Evolutionary conservation across 2,888 invertebrate species (phyloP), one percentile per base, ranked within the genome.

Genomic region (Drosophila hamatofila): DNA sequence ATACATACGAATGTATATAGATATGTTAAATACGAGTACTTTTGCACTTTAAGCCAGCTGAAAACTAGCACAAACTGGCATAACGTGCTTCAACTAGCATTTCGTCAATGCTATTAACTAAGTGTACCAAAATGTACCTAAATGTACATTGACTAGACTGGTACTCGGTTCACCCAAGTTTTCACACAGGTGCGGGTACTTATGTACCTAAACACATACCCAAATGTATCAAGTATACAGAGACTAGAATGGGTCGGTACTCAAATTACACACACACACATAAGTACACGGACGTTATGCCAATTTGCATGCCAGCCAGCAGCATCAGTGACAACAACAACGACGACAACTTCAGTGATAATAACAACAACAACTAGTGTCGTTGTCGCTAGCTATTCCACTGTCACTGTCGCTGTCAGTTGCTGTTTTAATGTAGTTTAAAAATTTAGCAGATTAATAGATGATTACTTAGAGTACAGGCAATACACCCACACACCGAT

Each of bases 271-370:
- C 14, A 48, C 48, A 9, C 27, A 11, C 5, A 41, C 35, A 51
- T 48, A 2, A 7, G 59, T 54, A 64, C 49, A 57, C 51, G 61
- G 62, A 63, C 54, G 65, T 75, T 80, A 75, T 75, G 75, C 82
- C 84, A 80, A 80, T 85, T 83, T 83, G 75, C 76, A 80, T 85
- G 71, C 77, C 62, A 72, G 67, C 56, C 64, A 52, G 41, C 48
- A 66, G 11, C 55, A 57, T 18, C 27, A 48, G 11, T 41, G 49
- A 25, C 52, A 64, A 54, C 61, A 60, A 52, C 56, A 57, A 44
- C 42, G 39, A 8, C 35, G 54, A 44, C 46, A 69, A 16, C 33
- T 21, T 25, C 25, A n/a, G n/a, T 7, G 56, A 25, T 42, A 60
- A 35, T 58, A 39, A 23, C 49, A 60, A 41, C 62, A 57, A 33